Evolutionary conservation across 2,113 vertebrate species (phyloP), one percentile per base, ranked within the genome.

Genomic region (Athene cunicularia): DNA sequence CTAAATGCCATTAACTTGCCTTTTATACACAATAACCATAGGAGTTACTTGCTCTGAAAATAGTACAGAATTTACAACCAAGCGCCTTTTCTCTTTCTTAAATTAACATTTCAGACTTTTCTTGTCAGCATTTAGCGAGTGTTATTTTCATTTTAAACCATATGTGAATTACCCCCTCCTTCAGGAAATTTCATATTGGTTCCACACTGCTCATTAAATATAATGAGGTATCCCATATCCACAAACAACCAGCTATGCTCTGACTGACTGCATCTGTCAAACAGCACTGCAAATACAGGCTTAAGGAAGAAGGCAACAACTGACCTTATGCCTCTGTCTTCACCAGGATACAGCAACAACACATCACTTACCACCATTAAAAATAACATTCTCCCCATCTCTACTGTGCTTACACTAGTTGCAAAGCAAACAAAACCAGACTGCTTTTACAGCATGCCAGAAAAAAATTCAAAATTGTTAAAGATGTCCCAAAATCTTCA

Each of bases 161-260:
- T 60, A 60, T 75, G 26, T 75, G 87, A 93, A 82, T 96, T 74
- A 91, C 55, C 26, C 12, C 16, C 53, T 81, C 52, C 74, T 52
- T 72, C 71, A 83, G 67, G 43, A 96, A 93, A 63, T n/a, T 35
- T 94, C 28, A 1, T 50, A 85, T 62, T 47, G 50, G 76, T 85
- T 85, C 80, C 85, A 72, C 68, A 53, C 43, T 83, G 83, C 83
- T 97, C 97, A 86, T 97, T 94, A 97, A 94, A 96, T 94, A 95
- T 94, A 98, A 97, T 73, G 95, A 97, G 93, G 79, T 91, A 49
- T 63, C 47, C 76, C 81, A 75, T 55, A 82, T 17, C 88, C 82
- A 91, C 66, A 92, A 91, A 49, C 92, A 93, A 66, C 49, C 37
- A 73, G 89, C 87, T 41, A 59, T 4, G 16, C 80, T 80, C 77